A percentile compares a stretch with the other conserved stretches of the same genome.
Conservation (phyloP, 2,113 vertebrate species). For the Albula goreensis region DNA sequence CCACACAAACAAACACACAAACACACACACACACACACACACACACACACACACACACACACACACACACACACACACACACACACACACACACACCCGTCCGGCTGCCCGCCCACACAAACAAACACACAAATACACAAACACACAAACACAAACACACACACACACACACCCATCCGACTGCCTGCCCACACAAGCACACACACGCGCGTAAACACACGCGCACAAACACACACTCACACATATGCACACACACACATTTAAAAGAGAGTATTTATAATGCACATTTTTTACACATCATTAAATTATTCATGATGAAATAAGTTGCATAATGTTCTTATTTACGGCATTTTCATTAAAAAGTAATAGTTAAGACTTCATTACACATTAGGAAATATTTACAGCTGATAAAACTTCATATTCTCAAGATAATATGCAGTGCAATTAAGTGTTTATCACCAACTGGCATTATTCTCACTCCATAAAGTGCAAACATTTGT, state of each 20-base stretch:
- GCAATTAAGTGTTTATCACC: not conserved
- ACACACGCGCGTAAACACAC: too few species aligned
- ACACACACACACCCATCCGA: conserved; percentile 16
- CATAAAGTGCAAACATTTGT: not conserved
- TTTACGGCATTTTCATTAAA: not conserved
- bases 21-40: too few species aligned
- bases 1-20: too few species aligned
- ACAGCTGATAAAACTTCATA: not conserved
- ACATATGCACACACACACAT: too few species aligned
- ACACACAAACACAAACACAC: conserved; percentile 18
- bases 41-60: conserved; percentile 16
- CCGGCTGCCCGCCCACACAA: not conserved
- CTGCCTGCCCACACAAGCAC: not conserved
- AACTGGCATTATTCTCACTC: not conserved
- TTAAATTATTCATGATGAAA: too few species aligned
- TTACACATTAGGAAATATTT: not conserved
- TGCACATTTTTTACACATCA: too few species aligned
- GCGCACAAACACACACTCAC: too few species aligned
- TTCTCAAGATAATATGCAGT: not conserved
- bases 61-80: conserved; percentile 12
- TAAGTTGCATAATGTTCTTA: too few species aligned
- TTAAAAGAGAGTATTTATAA: too few species aligned
- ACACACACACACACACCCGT: conserved; percentile 21
- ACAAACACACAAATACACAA: not conserved
- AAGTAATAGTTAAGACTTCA: not conserved